phyloP scores from a whole-genome alignment of 2,888 invertebrate genomes.

The Copidosoma aretas region DNA sequence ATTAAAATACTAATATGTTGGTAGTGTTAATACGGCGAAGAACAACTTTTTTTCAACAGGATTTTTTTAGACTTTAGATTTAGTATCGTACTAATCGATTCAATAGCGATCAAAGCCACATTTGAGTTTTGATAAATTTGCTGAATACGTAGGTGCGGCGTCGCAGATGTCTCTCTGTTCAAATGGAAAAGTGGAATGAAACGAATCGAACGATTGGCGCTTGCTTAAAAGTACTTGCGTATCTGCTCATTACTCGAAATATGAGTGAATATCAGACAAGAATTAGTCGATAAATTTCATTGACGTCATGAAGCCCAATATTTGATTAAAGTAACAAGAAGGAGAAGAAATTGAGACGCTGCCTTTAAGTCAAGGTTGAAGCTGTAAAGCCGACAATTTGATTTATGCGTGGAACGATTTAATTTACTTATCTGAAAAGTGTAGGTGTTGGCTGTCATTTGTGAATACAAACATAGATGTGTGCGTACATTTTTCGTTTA shows the following conservation, averaged over 20 bases:
- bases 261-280: background rate
- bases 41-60: too few species aligned
- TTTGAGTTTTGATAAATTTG: too few species aligned
- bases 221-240: conserved; percentile 6
- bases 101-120: too few species aligned
- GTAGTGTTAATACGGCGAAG: background rate
- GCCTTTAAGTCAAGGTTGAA: background rate
- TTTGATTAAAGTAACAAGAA: conserved; percentile 3
- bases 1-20: background rate
- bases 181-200: background rate
- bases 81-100: too few species aligned
- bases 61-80: too few species aligned
- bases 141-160: too few species aligned
- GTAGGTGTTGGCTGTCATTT: too few species aligned
- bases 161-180: too few species aligned
- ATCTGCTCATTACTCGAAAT: conserved; percentile 5
- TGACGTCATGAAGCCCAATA: conserved; percentile 22
- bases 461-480: background rate
- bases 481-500: too few species aligned
- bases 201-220: background rate
- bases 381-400: background rate
- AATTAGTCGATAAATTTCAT: conserved; percentile 6
- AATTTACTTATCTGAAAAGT: too few species aligned
- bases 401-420: conserved; percentile 3
- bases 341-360: conserved; percentile 3